Evolutionary conservation across 2,888 invertebrate species (phyloP), one percentile per base, ranked within the genome.

Genomic region (Drosophila antonietae): DNA sequence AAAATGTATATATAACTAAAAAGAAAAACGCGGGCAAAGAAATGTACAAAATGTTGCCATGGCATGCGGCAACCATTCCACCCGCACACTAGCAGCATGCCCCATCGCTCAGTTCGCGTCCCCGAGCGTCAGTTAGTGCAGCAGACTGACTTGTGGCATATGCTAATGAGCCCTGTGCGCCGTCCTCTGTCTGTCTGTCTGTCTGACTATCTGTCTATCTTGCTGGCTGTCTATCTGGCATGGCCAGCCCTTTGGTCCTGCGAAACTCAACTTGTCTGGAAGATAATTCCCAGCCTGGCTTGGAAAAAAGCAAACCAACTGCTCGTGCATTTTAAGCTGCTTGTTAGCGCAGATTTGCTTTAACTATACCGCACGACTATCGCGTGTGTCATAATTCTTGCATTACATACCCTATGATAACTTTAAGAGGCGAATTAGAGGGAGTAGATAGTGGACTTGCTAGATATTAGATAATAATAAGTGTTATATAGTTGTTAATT

Each of bases 91-190:
- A 20, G 44, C 31, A 43, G 14, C 37, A 4, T 35, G 35, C 55
- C 46, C 43, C 31, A 31, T 59, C 64, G 49, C 80, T 51, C 66
- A 51, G 73, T 55, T 75, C 51, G 64, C 60, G 66, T 76, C 69
- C 72, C 73, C 44, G 58, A 72, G 69, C 73, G 66, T 69, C 74
- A 73, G 69, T 67, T 68, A 80, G 75, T 78, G 69, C 65, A 61
- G 59, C 75, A 68, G 73, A 74, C 82, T 80, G 80, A 84, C 82
- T 83, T 87, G 73, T 82, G 88, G 88, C 89, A 84, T 89, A 86
- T 86, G 85, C 85, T 86, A 86, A 86, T 89, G 88, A 89, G 85
- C 70, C 67, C 83, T 70, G 52, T 73, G 84, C 67, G 78, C 44
- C 76, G 52, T 58, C 20, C 31, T n/a, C 18, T 14, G 44, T 2